Evolutionary conservation across 2,113 vertebrate genomes (phyloP).

Genomic region (Serilophus lunatus): DNA sequence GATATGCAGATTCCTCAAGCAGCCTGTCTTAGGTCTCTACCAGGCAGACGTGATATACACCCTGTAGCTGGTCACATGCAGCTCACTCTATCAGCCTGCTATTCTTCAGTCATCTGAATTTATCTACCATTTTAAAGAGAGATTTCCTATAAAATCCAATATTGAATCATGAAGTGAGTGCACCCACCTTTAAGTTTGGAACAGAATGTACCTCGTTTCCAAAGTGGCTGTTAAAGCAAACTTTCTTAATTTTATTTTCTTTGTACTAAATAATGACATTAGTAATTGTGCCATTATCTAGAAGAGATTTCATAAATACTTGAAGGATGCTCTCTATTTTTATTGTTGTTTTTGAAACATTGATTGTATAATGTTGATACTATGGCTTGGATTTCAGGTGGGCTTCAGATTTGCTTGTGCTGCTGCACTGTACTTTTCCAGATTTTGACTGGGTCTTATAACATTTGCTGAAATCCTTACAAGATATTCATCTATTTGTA

Average conservation of each 20-base stretch:
- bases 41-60: neutral
- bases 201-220: neutral
- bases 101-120: neutral
- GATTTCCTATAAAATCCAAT: neutral
- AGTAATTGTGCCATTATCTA: neutral
- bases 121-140: neutral
- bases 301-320: neutral
- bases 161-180: accelerated
- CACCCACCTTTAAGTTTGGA: neutral
- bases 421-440: slow-evolving; percentile 55
- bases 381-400: slow-evolving; percentile 50
- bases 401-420: neutral
- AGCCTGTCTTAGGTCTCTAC: slow-evolving; percentile 13
- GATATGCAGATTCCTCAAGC: slow-evolving; percentile 48
- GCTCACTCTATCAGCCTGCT: neutral
- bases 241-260: neutral
- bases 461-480: slow-evolving; percentile 74
- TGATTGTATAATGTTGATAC: neutral
- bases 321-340: neutral
- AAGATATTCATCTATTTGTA: slow-evolving; percentile 78
- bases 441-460: slow-evolving; percentile 63
- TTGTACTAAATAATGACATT: neutral
- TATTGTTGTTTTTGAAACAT: neutral
- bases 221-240: neutral
- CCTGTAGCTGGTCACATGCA: slow-evolving; percentile 5